Evolutionary conservation across 92 coral and sea anemone genomes (phyloP).

Genomic region (Bergia puertoricense): DNA sequence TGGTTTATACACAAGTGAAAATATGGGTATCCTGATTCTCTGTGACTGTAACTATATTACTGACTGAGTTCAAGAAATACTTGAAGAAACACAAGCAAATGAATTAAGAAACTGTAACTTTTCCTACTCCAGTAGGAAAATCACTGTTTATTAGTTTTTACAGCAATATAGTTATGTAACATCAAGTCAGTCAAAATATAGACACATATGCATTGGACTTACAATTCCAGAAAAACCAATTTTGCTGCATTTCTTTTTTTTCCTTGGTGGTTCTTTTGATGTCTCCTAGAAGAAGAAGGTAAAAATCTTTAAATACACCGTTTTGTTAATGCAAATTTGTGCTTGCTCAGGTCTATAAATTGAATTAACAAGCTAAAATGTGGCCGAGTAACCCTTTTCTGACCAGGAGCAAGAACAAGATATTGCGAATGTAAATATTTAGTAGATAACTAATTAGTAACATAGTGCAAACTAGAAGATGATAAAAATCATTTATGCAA

Average conservation of each 20-base stretch:
- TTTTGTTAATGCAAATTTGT: conserved; percentile 5
- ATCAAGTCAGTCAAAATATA: not conserved
- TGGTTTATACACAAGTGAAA: conserved; percentile 4
- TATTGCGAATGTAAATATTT: conserved; percentile 4
- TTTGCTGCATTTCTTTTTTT: not conserved
- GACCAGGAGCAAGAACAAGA: not conserved
- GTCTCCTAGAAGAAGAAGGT: not conserved
- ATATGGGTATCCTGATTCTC: not conserved
- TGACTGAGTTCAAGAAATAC: conserved; percentile 14
- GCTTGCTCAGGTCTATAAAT: conserved; percentile 6
- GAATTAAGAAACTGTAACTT: not conserved
- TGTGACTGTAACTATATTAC: conserved; percentile 4
- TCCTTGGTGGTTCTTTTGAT: not conserved
- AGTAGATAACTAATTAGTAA: not conserved
- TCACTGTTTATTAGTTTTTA: not conserved
- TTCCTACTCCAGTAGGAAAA: conserved; percentile 8
- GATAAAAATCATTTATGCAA: not conserved
- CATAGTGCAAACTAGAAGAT: not conserved
- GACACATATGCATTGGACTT: conserved; percentile 2
- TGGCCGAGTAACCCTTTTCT: not conserved
- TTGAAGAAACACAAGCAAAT: conserved; percentile 1
- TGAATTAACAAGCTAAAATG: not conserved
- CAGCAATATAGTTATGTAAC: conserved; percentile 12
- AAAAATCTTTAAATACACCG: not conserved
- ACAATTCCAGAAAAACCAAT: conserved; percentile 1